These are phyloP conservation scores for Andrena marginata DNA, from an alignment of 2,888 invertebrate genomes.

Conservation along the genomic window DNA sequence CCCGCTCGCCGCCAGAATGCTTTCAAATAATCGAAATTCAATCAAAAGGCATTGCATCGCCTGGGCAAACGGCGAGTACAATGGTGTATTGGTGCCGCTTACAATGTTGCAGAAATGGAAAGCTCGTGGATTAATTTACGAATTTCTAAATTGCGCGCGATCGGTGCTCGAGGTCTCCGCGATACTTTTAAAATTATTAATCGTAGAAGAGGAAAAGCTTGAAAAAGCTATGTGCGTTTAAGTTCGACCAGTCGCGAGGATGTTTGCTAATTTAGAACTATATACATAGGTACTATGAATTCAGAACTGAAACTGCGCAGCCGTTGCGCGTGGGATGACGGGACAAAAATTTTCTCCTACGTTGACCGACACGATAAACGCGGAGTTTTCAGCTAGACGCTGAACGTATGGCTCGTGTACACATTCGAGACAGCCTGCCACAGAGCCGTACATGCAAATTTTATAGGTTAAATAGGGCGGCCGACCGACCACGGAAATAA, in stretches of 20 bases:
- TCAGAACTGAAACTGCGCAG: constrained; percentile 15
- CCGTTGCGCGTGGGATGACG: constrained; percentile 27
- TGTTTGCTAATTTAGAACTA: constrained; percentile 34
- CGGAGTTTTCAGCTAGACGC: constrained; percentile 65
- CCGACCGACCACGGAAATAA: constrained; percentile 77
- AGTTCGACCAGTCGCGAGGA: constrained; percentile 23
- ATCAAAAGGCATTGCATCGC: constrained; percentile 57
- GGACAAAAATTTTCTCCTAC: constrained; percentile 58
- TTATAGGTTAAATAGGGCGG: constrained; percentile 79
- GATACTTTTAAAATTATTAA: background rate
- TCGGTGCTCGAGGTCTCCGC: background rate
- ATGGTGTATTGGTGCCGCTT: constrained; percentile 4
- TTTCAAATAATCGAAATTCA: constrained; percentile 67
- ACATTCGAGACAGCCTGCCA: constrained; percentile 31
- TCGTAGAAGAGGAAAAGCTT: too few relatives aligned
- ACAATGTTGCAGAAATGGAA: constrained; percentile 6
- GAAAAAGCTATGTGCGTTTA: background rate
- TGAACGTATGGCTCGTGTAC: constrained; percentile 45
- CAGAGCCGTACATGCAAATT: constrained; percentile 76
- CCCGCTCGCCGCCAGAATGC: constrained; percentile 38
- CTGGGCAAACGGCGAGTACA: background rate
- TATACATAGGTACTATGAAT: constrained; percentile 2
- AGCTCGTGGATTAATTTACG: constrained; percentile 30
- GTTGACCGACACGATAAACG: constrained; percentile 54
- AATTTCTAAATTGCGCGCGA: constrained; percentile 9